A percentile compares a stretch with the other conserved stretches of the same genome.
Evolutionary conservation across 2,888 invertebrate genomes (phyloP).

Genomic region (Kuschelorhynchus macadamiae): DNA sequence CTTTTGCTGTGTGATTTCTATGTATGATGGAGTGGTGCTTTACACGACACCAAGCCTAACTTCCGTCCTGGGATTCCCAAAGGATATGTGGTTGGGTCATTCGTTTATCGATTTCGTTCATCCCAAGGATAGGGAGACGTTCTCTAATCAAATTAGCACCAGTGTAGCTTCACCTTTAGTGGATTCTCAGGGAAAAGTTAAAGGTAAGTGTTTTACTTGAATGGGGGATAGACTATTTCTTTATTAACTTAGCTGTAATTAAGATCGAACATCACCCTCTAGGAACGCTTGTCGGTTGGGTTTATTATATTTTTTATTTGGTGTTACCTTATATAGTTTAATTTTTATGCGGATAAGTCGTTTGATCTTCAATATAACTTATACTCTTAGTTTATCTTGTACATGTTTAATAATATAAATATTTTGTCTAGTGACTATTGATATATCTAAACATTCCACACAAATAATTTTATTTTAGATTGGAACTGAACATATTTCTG

Average conservation of each 20-base stretch:
- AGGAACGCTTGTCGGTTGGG: no score
- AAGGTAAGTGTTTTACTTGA: conserved; percentile 57
- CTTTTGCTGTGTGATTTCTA: conserved; percentile 85
- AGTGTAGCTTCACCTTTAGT: conserved; percentile 75
- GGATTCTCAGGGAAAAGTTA: conserved; percentile 67
- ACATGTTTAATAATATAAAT: no score
- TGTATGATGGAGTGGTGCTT: conserved; percentile 86
- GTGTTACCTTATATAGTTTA: background rate
- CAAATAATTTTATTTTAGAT: background rate
- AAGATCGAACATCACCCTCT: no score
- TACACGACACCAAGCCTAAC: conserved; percentile 81
- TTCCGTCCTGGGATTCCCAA: conserved; percentile 81
- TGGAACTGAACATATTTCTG: no score
- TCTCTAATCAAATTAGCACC: conserved; percentile 82
- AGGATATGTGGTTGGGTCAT: conserved; percentile 88
- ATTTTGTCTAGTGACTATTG: no score
- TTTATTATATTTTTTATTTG: no score
- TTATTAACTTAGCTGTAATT: no score
- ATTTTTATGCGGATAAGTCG: background rate
- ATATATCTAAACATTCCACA: no score
- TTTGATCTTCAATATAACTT: background rate
- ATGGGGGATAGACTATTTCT: no score
- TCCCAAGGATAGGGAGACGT: conserved; percentile 80
- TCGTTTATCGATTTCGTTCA: conserved; percentile 91
- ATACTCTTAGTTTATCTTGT: no score